Conservation (phyloP, 2,888 invertebrate genomes). For the Eristalis pertinax region DNA sequence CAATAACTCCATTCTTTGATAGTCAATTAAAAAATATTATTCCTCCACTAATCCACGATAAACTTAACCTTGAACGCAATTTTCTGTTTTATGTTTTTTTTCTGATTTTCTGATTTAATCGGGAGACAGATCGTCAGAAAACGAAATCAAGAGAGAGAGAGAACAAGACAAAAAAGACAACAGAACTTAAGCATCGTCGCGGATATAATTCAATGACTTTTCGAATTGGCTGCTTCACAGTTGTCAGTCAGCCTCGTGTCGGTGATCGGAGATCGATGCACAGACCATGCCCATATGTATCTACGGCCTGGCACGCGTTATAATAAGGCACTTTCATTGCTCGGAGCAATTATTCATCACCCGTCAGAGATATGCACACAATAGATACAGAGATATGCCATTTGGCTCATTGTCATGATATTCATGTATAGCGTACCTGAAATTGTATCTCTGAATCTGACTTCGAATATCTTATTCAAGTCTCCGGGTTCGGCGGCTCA, state of each 20-base stretch:
- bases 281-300: not conserved
- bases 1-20: conserved; percentile 16
- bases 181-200: not conserved
- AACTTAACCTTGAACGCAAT: conserved; percentile 54
- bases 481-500: not conserved
- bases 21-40: conserved; percentile 47
- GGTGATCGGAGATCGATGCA: conserved; percentile 11
- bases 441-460: conserved; percentile 41
- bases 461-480: not conserved
- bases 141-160: not conserved
- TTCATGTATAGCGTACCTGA: conserved; percentile 20
- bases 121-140: conserved; percentile 2
- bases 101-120: conserved; percentile 11
- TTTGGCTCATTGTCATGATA: conserved; percentile 33
- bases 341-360: conserved; percentile 16
- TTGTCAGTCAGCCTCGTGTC: not conserved
- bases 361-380: conserved; percentile 22
- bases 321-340: not conserved
- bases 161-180: not conserved
- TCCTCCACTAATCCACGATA: conserved; percentile 39
- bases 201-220: conserved; percentile 36
- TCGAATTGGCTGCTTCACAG: not conserved
- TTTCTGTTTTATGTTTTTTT: not conserved
- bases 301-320: not conserved
- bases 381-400: conserved; percentile 28